Evolutionary conservation across 1,140 invertebrate species (phyloP).

Genomic region (Samia ricini): DNA sequence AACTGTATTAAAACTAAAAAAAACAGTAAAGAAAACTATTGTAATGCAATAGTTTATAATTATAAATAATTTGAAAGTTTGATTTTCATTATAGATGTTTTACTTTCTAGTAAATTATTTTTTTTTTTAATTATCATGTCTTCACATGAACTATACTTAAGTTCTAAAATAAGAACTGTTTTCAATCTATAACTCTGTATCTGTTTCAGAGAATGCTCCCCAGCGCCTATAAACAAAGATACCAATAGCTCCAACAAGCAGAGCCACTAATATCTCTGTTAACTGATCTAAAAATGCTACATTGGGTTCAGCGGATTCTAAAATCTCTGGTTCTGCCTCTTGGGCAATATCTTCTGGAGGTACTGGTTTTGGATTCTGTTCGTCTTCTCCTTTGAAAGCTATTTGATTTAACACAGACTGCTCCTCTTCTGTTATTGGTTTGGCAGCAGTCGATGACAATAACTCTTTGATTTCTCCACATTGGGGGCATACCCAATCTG

Average conservation of each 20-base stretch:
- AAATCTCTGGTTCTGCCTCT: conserved; percentile 48
- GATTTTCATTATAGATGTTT: background rate
- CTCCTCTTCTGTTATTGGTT: conserved; percentile 76
- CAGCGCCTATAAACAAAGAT: conserved; percentile 70
- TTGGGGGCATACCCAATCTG: conserved; percentile 78
- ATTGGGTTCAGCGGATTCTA: conserved; percentile 54
- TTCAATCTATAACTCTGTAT: conserved; percentile 49
- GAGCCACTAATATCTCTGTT: conserved; percentile 60
- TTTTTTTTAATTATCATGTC: background rate
- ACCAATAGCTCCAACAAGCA: conserved; percentile 58
- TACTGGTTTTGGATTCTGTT: conserved; percentile 51
- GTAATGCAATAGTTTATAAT: too few species aligned
- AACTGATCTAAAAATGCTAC: conserved; percentile 64
- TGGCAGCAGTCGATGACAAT: conserved; percentile 67
- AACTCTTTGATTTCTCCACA: conserved; percentile 79
- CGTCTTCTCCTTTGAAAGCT: conserved; percentile 70
- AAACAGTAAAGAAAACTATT: too few species aligned
- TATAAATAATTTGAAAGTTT: background rate
- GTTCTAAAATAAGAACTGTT: conserved; percentile 19
- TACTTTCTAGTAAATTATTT: background rate
- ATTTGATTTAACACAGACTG: conserved; percentile 67
- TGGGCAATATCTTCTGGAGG: conserved; percentile 44
- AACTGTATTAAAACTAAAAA: too few species aligned
- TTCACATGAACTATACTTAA: conserved; percentile 28
- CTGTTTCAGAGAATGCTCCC: conserved; percentile 42